phyloP scores from a whole-genome alignment of 2,888 invertebrate species.

The Aporophyla lueneburgensis region DNA sequence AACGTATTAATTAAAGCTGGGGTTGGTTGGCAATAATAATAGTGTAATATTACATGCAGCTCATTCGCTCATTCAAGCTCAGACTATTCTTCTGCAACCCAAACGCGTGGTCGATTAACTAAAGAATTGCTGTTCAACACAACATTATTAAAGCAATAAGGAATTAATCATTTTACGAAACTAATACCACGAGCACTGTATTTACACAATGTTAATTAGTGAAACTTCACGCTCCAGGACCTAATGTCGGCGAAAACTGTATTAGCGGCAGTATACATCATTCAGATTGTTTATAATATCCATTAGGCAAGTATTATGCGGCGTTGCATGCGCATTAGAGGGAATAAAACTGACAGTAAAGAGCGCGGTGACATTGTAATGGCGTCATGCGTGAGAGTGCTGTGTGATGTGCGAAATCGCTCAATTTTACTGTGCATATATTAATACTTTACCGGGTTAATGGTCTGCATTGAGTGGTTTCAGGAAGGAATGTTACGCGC shows the following conservation, averaged over 20 bases:
- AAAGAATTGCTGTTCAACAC: constrained; percentile 26
- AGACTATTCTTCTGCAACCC: constrained; percentile 10
- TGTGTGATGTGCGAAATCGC: constrained; percentile 36
- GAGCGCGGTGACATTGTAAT: constrained; percentile 52
- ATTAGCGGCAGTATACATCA: constrained; percentile 30
- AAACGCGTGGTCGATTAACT: constrained; percentile 14
- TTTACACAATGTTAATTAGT: constrained; percentile 51
- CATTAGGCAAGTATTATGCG: constrained; percentile 40
- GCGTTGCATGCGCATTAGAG: constrained; percentile 47
- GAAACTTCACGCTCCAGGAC: constrained; percentile 56
- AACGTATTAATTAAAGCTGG: neutral
- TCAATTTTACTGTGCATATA: constrained; percentile 35
- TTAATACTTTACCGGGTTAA: constrained; percentile 50
- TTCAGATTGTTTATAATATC: constrained; percentile 47
- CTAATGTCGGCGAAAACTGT: constrained; percentile 44
- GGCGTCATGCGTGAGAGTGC: constrained; percentile 41
- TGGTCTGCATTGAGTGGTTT: constrained; percentile 46
- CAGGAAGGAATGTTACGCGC: constrained; percentile 37
- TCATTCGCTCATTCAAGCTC: neutral
- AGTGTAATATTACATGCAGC: neutral
- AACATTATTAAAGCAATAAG: constrained; percentile 46
- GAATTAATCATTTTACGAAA: constrained; percentile 53
- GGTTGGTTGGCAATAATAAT: neutral
- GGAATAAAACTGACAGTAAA: constrained; percentile 63
- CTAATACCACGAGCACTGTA: constrained; percentile 31